These are phyloP conservation scores for Tipula unca DNA, from an alignment of 2,888 invertebrate species.

Conservation along the genomic window DNA sequence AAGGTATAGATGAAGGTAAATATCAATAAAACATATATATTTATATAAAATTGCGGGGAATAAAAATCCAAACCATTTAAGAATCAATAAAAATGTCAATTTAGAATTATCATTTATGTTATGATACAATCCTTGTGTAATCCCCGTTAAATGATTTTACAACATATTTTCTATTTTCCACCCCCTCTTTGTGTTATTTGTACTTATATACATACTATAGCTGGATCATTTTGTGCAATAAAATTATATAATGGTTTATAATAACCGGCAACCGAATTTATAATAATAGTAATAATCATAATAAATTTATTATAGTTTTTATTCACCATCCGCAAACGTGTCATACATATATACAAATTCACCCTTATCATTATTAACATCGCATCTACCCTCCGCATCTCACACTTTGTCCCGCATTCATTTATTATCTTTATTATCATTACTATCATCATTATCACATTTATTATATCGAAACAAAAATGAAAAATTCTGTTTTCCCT, in stretches of 20 bases:
- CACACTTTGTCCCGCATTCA: not conserved
- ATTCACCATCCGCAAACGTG: not conserved
- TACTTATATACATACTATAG: no score
- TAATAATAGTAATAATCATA: not conserved
- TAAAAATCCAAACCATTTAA: not conserved
- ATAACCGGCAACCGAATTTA: not conserved
- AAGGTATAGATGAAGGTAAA: no score
- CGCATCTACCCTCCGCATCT: not conserved
- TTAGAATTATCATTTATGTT: not conserved
- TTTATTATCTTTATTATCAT: constrained; percentile 14
- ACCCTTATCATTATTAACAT: not conserved
- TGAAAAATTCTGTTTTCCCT: not conserved
- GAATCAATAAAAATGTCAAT: not conserved
- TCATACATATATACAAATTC: not conserved
- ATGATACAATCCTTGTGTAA: not conserved
- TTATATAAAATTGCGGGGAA: not conserved
- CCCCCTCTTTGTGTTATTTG: not conserved
- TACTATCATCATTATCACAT: constrained; percentile 14
- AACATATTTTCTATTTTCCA: not conserved
- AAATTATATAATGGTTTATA: not conserved
- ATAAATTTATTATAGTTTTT: not conserved
- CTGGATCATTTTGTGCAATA: not conserved
- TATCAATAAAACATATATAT: not conserved
- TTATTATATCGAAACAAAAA: not conserved
- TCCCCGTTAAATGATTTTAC: not conserved